phyloP scores from a whole-genome alignment of 2,797 vertebrate species.

The Amniataba percoides region DNA sequence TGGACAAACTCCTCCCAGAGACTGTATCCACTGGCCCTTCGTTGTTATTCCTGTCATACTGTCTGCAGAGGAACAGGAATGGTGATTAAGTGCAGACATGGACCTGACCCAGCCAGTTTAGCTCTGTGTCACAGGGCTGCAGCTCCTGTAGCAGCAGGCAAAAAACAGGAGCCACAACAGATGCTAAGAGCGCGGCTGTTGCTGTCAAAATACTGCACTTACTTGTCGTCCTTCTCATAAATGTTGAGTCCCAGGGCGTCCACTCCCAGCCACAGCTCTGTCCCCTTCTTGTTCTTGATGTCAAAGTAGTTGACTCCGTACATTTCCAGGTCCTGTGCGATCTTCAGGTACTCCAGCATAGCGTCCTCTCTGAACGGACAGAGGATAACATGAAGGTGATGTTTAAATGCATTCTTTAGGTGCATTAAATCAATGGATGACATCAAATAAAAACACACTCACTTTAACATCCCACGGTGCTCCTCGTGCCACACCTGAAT shows the following conservation, averaged over 20 bases:
- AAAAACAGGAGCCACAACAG: constrained; percentile 17
- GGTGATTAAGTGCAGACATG: constrained; percentile 39
- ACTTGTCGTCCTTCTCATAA: constrained; percentile 97
- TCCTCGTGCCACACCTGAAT: constrained; percentile 98
- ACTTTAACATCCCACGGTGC: constrained; percentile 95
- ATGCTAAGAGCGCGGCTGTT: constrained; percentile 12
- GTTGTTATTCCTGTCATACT: constrained; percentile 39
- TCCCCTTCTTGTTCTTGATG: constrained; percentile 99
- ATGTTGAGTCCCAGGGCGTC: constrained; percentile 97
- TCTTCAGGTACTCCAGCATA: constrained; percentile 98
- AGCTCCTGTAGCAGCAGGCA: constrained; percentile 10
- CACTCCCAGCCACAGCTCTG: constrained; percentile 95
- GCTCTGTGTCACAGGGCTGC: constrained; percentile 27
- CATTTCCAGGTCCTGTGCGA: constrained; percentile 98
- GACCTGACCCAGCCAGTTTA: constrained; percentile 53
- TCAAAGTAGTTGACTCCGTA: constrained; percentile 99
- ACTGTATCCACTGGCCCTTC: constrained; percentile 15
- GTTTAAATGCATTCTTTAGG: background rate
- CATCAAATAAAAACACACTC: constrained; percentile 66
- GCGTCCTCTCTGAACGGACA: constrained; percentile 88
- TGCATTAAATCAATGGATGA: background rate
- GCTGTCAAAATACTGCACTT: constrained; percentile 62
- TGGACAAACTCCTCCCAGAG: background rate
- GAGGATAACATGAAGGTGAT: background rate
- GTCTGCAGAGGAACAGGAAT: constrained; percentile 52